phyloP scores from a whole-genome alignment of 2,113 vertebrate genomes.

The Puffinus mauretanicus region DNA sequence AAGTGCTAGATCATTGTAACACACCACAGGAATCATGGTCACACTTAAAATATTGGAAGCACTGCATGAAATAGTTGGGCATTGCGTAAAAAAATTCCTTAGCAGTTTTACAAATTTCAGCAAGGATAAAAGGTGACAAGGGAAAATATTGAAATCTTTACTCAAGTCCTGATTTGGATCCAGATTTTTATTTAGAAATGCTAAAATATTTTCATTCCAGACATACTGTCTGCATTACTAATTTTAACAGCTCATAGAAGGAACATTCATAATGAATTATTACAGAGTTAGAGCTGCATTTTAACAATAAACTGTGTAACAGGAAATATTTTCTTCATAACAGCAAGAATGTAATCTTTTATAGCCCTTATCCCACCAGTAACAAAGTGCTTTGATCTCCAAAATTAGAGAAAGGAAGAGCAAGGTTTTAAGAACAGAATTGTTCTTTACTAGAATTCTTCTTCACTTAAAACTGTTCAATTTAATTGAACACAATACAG shows the following conservation, averaged over 20 bases:
- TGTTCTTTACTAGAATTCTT: neutral
- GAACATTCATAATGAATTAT: constrained; percentile 44
- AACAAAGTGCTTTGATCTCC: neutral
- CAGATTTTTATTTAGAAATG: constrained; percentile 1
- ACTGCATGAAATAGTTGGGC: neutral
- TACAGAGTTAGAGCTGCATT: constrained; percentile 18
- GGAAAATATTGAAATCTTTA: neutral
- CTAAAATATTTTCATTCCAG: constrained; percentile 1
- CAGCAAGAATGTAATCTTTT: constrained; percentile 1
- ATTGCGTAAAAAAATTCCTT: neutral
- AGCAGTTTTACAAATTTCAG: neutral
- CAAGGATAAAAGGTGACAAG: neutral
- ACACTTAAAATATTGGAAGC: neutral
- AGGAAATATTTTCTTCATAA: constrained; percentile 36
- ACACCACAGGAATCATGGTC: neutral
- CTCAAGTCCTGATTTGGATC: neutral
- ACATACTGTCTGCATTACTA: constrained; percentile 5
- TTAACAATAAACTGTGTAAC: constrained; percentile 15
- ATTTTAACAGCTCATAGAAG: constrained; percentile 33
- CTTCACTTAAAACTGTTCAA: neutral
- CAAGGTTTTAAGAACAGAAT: neutral
- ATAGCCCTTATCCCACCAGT: neutral
- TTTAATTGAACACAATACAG: neutral
- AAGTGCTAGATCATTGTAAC: neutral
- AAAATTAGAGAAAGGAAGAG: neutral